phyloP scores from a whole-genome alignment of 2,888 invertebrate genomes.

The Lutraria lutraria region DNA sequence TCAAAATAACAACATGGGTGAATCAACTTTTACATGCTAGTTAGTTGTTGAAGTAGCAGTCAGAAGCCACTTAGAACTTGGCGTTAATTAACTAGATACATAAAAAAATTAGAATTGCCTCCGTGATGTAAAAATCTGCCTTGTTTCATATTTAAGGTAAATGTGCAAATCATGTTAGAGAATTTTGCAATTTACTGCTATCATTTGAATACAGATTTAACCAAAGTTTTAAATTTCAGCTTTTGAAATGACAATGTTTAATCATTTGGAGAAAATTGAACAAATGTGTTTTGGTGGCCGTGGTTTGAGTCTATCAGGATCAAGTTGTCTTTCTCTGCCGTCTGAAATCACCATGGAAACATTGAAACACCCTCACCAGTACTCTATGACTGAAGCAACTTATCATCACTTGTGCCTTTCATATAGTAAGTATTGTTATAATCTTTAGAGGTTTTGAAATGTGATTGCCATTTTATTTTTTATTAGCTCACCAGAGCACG shows the following conservation, averaged over 20 bases:
- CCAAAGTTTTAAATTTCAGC: conserved; percentile 55
- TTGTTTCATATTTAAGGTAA: too few species aligned
- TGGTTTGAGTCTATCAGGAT: conserved; percentile 58
- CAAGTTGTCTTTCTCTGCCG: conserved; percentile 49
- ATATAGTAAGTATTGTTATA: conserved; percentile 57
- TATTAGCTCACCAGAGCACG: too few species aligned
- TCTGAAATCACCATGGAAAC: conserved; percentile 36
- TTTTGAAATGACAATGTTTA: conserved; percentile 66
- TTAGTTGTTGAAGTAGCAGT: too few species aligned
- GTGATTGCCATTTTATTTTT: too few species aligned
- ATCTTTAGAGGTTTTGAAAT: background rate
- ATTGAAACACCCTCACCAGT: conserved; percentile 49
- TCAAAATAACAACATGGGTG: too few species aligned
- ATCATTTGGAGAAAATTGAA: conserved; percentile 66
- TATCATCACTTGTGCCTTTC: conserved; percentile 68
- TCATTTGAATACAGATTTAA: background rate
- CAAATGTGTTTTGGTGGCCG: conserved; percentile 64
- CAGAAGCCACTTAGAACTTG: too few species aligned
- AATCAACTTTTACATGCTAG: too few species aligned
- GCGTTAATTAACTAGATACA: too few species aligned
- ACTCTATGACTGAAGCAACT: conserved; percentile 13
- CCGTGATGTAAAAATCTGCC: too few species aligned
- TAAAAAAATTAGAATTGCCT: too few species aligned
- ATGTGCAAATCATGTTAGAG: too few species aligned
- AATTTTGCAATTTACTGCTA: background rate